Conservation (phyloP, 1,140 invertebrate genomes). For the Bombus vancouverensis region DNA sequence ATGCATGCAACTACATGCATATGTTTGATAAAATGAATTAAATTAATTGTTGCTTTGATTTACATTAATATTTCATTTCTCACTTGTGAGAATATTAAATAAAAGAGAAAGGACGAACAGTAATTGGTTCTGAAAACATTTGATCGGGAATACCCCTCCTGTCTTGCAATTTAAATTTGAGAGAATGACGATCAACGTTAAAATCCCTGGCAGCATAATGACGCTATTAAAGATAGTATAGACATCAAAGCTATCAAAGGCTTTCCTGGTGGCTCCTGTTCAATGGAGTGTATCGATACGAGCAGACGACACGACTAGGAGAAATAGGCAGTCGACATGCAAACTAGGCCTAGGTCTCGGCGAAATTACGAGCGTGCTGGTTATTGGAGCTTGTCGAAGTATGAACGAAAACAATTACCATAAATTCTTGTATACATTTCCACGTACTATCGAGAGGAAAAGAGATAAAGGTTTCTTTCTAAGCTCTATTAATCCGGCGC, state of each 20-base stretch:
- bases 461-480: slow-evolving; percentile 38
- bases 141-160: background rate
- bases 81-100: background rate
- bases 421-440: background rate
- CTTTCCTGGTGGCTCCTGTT: slow-evolving; percentile 42
- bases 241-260: background rate
- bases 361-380: slow-evolving; percentile 64
- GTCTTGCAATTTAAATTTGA: background rate
- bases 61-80: too few relatives aligned
- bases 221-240: background rate
- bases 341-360: slow-evolving; percentile 73
- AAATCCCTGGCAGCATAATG: background rate
- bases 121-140: background rate
- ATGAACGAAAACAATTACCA: slow-evolving; percentile 66
- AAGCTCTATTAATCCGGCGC: slow-evolving; percentile 73
- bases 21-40: too few relatives aligned
- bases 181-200: background rate
- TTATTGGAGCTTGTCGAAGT: slow-evolving; percentile 76
- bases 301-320: slow-evolving; percentile 40
- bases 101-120: background rate
- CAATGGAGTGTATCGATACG: slow-evolving; percentile 52
- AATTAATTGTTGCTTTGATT: too few relatives aligned
- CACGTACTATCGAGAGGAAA: slow-evolving; percentile 4
- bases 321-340: slow-evolving; percentile 61
- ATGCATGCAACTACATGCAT: too few relatives aligned